phyloP scores from a whole-genome alignment of 2,113 vertebrate genomes.

The Syngnathus typhle region DNA sequence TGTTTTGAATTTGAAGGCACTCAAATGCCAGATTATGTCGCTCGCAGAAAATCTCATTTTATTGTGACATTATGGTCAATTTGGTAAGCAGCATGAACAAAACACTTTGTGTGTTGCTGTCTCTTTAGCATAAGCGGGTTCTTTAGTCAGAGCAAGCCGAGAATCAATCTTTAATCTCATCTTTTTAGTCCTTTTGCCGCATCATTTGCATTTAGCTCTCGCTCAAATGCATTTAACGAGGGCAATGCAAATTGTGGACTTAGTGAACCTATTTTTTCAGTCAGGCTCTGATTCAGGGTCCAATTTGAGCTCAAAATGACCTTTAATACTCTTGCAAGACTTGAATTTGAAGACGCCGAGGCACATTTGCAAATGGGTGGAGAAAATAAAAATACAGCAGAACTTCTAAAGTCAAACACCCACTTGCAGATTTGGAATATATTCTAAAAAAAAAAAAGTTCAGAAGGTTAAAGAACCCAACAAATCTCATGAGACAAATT shows the following conservation, averaged over 20 bases:
- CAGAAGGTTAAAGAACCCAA: too few relatives aligned
- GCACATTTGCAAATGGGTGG: not conserved
- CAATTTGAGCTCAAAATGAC: not conserved
- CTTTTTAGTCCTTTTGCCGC: constrained; percentile 4
- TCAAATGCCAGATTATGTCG: not conserved
- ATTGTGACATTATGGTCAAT: constrained; percentile 7
- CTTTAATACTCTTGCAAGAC: not conserved
- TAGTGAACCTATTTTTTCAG: not conserved
- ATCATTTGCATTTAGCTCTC: constrained; percentile 16
- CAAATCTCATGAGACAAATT: not conserved
- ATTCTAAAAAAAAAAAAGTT: not conserved
- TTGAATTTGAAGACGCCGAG: not conserved
- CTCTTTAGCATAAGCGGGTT: not conserved
- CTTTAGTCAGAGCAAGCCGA: constrained; percentile 10
- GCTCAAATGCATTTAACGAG: constrained; percentile 6
- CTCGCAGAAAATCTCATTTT: not conserved
- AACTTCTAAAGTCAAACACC: not conserved
- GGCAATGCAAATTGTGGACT: constrained; percentile 9
- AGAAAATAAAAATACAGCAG: not conserved
- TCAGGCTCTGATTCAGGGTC: not conserved
- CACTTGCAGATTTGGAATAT: not conserved
- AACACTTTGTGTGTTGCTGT: not conserved
- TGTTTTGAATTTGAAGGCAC: constrained; percentile 2
- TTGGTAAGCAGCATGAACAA: not conserved
- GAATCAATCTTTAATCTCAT: constrained; percentile 17